phyloP scores from a whole-genome alignment of 2,113 vertebrate species.

The Sinosuthora webbiana region DNA sequence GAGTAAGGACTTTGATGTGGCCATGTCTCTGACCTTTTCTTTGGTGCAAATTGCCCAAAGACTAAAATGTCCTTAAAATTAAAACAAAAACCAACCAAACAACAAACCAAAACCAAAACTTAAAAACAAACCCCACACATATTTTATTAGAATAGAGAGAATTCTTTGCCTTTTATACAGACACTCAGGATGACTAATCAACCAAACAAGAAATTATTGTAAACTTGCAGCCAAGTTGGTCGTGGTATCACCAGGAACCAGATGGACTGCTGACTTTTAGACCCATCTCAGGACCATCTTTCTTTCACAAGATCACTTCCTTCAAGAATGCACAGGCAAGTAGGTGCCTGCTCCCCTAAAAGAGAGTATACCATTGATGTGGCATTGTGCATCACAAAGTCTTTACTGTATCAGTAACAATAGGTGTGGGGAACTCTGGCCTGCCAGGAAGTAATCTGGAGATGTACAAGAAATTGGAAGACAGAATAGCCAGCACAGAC shows the following conservation, averaged over 20 bases:
- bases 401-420: background rate
- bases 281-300: background rate
- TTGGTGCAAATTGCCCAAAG: background rate
- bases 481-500: background rate
- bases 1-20: background rate
- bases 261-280: background rate
- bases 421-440: background rate
- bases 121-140: accelerated
- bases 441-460: background rate
- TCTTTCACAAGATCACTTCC: background rate
- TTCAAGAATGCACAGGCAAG: background rate
- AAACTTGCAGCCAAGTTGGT: background rate
- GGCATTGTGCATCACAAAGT: background rate
- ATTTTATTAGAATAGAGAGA: background rate
- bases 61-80: background rate
- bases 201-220: background rate
- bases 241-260: background rate
- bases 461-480: background rate
- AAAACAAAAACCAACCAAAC: background rate
- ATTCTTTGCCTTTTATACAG: background rate
- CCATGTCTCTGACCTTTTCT: background rate
- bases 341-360: background rate
- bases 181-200: background rate
- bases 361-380: background rate
- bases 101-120: background rate